These are phyloP conservation scores for Nomada ferruginata DNA, from an alignment of 2,888 invertebrate species.

Conservation along the genomic window DNA sequence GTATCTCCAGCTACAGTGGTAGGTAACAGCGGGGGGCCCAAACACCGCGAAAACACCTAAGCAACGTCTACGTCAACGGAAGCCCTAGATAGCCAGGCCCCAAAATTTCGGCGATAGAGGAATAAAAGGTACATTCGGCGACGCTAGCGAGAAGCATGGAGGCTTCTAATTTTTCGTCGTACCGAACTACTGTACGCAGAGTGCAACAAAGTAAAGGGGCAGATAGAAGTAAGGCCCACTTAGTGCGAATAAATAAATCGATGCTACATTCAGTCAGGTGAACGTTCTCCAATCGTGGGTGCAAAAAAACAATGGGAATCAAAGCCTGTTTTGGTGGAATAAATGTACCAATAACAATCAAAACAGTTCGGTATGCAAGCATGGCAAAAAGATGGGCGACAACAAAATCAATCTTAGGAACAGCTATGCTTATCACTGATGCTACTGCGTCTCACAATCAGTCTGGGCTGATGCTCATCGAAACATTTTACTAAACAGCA, in stretches of 20 bases:
- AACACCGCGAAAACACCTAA: constrained; percentile 88
- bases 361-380: neutral
- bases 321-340: too few relatives aligned
- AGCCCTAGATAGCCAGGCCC: constrained; percentile 55
- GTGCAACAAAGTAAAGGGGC: too few relatives aligned
- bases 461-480: too few relatives aligned
- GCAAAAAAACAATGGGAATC: too few relatives aligned
- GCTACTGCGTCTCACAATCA: neutral
- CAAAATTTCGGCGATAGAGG: neutral
- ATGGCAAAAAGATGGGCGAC: neutral
- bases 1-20: constrained; percentile 78
- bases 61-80: constrained; percentile 76
- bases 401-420: neutral
- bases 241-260: too few relatives aligned
- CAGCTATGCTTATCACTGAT: constrained; percentile 15
- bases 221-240: too few relatives aligned
- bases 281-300: too few relatives aligned
- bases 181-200: neutral
- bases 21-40: constrained; percentile 90
- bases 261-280: too few relatives aligned
- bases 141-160: neutral
- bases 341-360: too few relatives aligned
- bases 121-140: neutral
- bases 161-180: neutral
- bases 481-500: too few relatives aligned